phyloP scores from a whole-genome alignment of 2,888 invertebrate species.

The Agrochola litura region DNA sequence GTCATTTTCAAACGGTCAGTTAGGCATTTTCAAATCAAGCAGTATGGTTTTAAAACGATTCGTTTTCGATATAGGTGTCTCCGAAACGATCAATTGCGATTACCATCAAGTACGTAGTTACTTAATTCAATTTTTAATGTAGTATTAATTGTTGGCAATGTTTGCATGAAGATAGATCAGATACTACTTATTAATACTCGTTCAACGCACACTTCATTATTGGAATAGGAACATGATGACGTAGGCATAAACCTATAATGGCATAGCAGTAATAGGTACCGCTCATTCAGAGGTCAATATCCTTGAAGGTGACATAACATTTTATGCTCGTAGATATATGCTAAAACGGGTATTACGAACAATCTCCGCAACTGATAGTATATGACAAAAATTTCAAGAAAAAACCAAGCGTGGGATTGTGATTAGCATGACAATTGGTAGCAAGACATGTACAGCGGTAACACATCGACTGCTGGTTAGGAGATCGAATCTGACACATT shows the following conservation, averaged over 20 bases:
- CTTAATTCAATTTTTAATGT: neutral
- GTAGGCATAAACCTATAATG: neutral
- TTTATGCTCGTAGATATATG: slow-evolving; percentile 10
- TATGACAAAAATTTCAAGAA: slow-evolving; percentile 34
- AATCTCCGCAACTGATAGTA: slow-evolving; percentile 15
- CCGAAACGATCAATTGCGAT: no score
- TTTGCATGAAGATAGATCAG: neutral
- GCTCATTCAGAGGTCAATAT: slow-evolving; percentile 46
- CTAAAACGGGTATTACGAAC: slow-evolving; percentile 43
- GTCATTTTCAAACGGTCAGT: neutral
- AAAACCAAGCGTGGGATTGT: slow-evolving; percentile 43
- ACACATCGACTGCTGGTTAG: neutral
- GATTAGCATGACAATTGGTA: slow-evolving; percentile 50
- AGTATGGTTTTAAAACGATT: neutral
- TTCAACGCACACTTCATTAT: neutral
- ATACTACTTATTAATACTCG: neutral
- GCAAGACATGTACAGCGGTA: slow-evolving; percentile 13
- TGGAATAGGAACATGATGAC: neutral
- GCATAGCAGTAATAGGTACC: neutral
- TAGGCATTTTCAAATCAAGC: neutral
- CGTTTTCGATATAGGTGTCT: neutral
- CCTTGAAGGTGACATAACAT: slow-evolving; percentile 46
- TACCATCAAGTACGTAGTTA: neutral
- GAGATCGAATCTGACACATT: slow-evolving; percentile 15
- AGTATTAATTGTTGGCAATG: neutral